Base-by-base conservation (phyloP, 2,888 invertebrate genomes). In the Agrotis ipsilon region DNA sequence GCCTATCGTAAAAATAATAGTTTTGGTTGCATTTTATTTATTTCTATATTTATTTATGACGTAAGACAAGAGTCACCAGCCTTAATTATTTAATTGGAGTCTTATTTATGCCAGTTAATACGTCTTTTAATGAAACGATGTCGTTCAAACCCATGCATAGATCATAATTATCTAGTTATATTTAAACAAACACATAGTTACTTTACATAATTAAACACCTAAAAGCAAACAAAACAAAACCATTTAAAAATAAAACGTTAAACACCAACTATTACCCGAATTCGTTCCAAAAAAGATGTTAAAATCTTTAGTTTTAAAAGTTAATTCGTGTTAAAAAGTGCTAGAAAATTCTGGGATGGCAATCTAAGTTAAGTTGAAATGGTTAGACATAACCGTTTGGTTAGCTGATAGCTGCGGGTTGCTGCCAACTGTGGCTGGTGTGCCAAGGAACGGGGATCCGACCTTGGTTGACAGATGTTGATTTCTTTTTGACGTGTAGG, bases 291-390 rank as follows among this genome's bases (percentile, higher is more conserved):
- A 75, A 77, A 68, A 68, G 52, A 67, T 60, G 65, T 51, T 64
- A 63, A 19, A 39, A 52, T 68, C 59, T 72, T 68, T 39, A 48
- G 64, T 62, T 81, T 77, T 57, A 78, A 79, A 79, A 78, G 54
- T 68, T 78, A 79, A 72, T 72, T 79, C 78, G 72, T 60, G 82
- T 79, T 68, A 72, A 78, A 81, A 81, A 70, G 74, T 74, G 61
- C 78, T 80, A 74, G 66, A 68, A 71, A 73, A 68, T 68, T 61
- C 69, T 49, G 79, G 45, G 52, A 58, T 46, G 52, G 81, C 83
- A 82, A 82, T 85, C 85, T 72, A 75, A 62, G 72, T 76, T 81
- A 73, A 83, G 83, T 85, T 78, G 78, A 62, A 83, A 85, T 76
- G 75, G 78, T 68, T 24, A 66, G 69, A 72, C 71, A 85, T 84